A percentile compares a stretch with the other conserved stretches of the same genome.
Evolutionary conservation across 2,888 invertebrate genomes (phyloP).

Genomic region (Campaea margaritaria): DNA sequence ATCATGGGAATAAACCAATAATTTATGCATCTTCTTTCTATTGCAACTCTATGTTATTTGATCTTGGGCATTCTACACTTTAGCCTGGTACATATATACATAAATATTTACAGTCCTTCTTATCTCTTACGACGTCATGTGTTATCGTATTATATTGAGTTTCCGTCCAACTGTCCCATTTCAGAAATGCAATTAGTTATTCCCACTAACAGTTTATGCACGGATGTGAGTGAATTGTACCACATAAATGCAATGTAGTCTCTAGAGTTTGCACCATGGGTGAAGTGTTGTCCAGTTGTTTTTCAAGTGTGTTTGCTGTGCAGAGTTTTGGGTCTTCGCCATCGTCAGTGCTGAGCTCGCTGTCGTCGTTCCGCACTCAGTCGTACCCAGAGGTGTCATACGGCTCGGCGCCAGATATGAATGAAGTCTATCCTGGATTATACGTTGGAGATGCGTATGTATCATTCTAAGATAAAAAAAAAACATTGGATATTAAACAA

Average conservation of each 20-base stretch:
- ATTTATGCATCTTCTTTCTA: too few species aligned
- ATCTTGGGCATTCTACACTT: too few species aligned
- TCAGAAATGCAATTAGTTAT: constrained; percentile 22
- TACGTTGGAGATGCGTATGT: constrained; percentile 91
- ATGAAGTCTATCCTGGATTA: constrained; percentile 91
- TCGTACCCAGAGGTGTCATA: constrained; percentile 69
- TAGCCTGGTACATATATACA: constrained; percentile 4
- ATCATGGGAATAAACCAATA: too few species aligned
- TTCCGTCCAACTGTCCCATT: constrained; percentile 21
- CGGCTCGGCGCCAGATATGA: constrained; percentile 87
- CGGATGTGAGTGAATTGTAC: constrained; percentile 26
- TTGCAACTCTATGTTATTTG: too few species aligned
- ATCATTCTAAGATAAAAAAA: constrained; percentile 18
- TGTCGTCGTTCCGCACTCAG: constrained; percentile 69
- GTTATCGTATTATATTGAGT: constrained; percentile 43
- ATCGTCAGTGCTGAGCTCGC: constrained; percentile 71
- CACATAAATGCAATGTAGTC: constrained; percentile 17
- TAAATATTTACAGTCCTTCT: constrained; percentile 39
- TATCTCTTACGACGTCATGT: constrained; percentile 41
- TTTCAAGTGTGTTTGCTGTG: constrained; percentile 53
- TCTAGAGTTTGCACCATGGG: constrained; percentile 52
- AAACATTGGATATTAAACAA: not conserved
- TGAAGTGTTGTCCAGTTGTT: constrained; percentile 56
- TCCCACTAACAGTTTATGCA: constrained; percentile 42
- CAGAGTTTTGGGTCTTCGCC: constrained; percentile 75